Evolutionary conservation across 2,113 vertebrate genomes (phyloP).

Genomic region (Petrocephalus microphthalmus): DNA sequence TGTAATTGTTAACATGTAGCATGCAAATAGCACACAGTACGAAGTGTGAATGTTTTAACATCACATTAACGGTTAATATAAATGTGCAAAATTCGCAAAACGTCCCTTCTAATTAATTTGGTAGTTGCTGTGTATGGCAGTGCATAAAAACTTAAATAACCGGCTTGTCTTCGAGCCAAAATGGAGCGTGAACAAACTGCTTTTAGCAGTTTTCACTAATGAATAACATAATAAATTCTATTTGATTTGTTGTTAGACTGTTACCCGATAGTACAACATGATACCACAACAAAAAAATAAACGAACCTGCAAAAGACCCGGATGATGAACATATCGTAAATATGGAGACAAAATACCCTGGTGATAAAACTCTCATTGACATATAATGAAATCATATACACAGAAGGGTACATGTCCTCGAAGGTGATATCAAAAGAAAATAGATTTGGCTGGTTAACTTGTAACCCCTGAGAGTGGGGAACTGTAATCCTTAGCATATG

Average conservation of each 20-base stretch:
- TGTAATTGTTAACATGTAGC: conserved; percentile 42
- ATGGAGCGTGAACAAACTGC: conserved; percentile 41
- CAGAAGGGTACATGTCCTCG: neutral
- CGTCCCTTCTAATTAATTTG: conserved; percentile 59
- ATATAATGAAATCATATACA: neutral
- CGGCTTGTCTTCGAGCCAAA: conserved; percentile 35
- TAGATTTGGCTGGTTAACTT: neutral
- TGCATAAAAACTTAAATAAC: conserved; percentile 53
- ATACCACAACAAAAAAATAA: neutral
- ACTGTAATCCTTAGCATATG: neutral
- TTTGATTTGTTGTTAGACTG: neutral
- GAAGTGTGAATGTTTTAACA: conserved; percentile 46
- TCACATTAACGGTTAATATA: conserved; percentile 50
- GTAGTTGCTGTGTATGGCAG: conserved; percentile 31
- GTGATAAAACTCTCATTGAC: neutral
- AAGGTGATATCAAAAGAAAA: neutral
- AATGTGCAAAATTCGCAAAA: conserved; percentile 56
- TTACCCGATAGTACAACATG: neutral
- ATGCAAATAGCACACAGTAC: conserved; percentile 35
- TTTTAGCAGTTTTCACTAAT: conserved; percentile 44
- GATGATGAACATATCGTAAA: neutral
- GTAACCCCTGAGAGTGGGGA: neutral
- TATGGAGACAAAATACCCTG: neutral
- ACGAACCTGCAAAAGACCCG: neutral
- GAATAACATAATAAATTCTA: neutral